Evolutionary conservation across 2,888 invertebrate species (phyloP).

Genomic region (Harpalus rubripes): DNA sequence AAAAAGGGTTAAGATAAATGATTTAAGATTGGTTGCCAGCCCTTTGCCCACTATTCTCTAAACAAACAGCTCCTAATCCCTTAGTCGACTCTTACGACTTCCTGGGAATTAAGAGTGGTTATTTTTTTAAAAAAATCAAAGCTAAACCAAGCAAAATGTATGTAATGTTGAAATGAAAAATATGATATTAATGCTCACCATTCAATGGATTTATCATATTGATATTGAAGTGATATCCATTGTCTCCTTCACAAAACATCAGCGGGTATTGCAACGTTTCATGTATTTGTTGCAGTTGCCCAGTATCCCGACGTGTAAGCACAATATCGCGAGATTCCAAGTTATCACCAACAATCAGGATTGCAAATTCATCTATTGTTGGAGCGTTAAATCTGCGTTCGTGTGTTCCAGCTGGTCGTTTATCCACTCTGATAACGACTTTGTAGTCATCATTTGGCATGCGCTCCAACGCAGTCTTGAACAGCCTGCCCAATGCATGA

Average conservation of each 20-base stretch:
- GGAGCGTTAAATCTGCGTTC: slow-evolving; percentile 73
- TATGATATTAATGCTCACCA: slow-evolving; percentile 61
- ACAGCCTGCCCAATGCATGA: slow-evolving; percentile 53
- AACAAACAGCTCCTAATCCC: not conserved
- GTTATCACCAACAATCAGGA: slow-evolving; percentile 73
- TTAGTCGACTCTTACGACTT: not conserved
- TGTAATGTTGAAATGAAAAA: not conserved
- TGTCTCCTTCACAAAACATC: slow-evolving; percentile 70
- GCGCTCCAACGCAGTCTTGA: slow-evolving; percentile 69
- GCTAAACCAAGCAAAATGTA: not conserved
- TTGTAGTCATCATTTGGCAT: slow-evolving; percentile 73
- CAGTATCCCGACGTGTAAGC: slow-evolving; percentile 69
- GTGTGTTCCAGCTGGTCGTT: slow-evolving; percentile 72
- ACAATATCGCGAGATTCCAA: slow-evolving; percentile 73
- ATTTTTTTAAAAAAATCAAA: slow-evolving; percentile 17
- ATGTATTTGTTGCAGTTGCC: slow-evolving; percentile 69
- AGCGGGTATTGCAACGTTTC: slow-evolving; percentile 74
- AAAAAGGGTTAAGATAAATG: not conserved
- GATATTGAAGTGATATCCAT: slow-evolving; percentile 70
- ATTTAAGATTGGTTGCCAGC: not conserved
- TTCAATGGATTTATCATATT: slow-evolving; percentile 70
- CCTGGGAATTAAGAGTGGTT: not conserved
- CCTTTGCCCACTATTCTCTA: not conserved
- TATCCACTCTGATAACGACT: slow-evolving; percentile 73
- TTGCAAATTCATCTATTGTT: slow-evolving; percentile 74